Conservation (phyloP, 2,888 invertebrate genomes). For the Rhamnusium bicolor region DNA sequence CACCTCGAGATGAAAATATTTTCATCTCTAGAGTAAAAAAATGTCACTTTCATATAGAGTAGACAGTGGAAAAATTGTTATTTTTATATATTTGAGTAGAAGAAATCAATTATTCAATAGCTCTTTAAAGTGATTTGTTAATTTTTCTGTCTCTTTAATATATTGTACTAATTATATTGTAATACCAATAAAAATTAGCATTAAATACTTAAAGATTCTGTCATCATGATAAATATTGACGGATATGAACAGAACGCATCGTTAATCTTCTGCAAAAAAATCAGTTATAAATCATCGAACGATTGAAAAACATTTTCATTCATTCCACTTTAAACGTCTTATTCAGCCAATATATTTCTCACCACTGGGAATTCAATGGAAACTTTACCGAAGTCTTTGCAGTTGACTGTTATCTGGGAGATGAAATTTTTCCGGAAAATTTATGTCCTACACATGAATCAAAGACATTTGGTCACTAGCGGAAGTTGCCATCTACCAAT, state of each 20-base stretch:
- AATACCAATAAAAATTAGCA: neutral
- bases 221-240: slow-evolving; percentile 2
- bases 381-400: slow-evolving; percentile 23
- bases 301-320: slow-evolving; percentile 34
- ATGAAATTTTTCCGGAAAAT: slow-evolving; percentile 39
- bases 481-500: slow-evolving; percentile 46
- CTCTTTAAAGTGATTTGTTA: no score
- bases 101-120: no score
- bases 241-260: slow-evolving; percentile 21
- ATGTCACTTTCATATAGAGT: no score
- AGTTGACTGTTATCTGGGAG: slow-evolving; percentile 29
- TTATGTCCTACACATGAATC: slow-evolving; percentile 41
- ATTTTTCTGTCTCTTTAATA: no score
- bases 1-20: no score
- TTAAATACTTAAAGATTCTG: neutral
- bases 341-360: slow-evolving; percentile 29
- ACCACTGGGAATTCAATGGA: slow-evolving; percentile 21
- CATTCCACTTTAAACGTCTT: slow-evolving; percentile 35
- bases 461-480: slow-evolving; percentile 44
- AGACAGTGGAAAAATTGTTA: no score
- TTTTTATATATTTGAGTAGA: no score
- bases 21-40: no score
- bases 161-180: no score
- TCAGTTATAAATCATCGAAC: slow-evolving; percentile 25
- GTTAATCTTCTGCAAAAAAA: slow-evolving; percentile 22